phyloP scores from a whole-genome alignment of 2,888 invertebrate genomes.

The Halocaridina rubra region DNA sequence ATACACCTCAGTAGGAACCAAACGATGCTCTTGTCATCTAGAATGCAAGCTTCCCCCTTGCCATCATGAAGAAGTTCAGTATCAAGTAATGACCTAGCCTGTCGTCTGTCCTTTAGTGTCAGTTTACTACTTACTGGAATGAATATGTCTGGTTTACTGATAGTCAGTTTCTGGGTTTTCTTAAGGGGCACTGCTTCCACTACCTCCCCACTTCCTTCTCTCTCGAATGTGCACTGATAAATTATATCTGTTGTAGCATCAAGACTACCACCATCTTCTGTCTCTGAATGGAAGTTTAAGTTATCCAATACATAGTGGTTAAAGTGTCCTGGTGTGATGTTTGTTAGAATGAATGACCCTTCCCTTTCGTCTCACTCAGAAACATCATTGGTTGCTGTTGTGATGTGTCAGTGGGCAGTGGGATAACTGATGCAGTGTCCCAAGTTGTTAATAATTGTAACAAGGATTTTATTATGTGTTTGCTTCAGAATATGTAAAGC shows the following conservation, averaged over 20 bases:
- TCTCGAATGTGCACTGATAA: too few species aligned
- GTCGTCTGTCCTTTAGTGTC: too few species aligned
- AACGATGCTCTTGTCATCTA: background rate
- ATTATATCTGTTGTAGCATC: background rate
- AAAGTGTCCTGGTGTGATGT: background rate
- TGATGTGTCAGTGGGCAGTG: background rate
- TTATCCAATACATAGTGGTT: background rate
- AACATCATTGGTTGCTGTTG: background rate
- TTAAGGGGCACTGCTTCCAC: too few species aligned
- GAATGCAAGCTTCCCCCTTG: too few species aligned
- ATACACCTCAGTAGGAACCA: too few species aligned
- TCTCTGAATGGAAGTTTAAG: background rate
- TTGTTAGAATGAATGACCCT: background rate
- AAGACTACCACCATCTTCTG: background rate
- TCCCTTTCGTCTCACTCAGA: background rate
- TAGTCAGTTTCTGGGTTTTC: too few species aligned
- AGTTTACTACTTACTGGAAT: too few species aligned
- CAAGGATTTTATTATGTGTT: background rate
- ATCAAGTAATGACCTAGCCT: too few species aligned
- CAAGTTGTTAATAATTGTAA: background rate
- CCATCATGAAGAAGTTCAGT: too few species aligned
- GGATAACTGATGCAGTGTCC: background rate
- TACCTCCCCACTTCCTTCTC: too few species aligned
- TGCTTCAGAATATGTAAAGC: background rate
- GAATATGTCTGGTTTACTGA: too few species aligned